Percentiles rank a stretch among this genome's conserved stretches.
Evolutionary conservation across 2,113 vertebrate species (phyloP).

Genomic region (Thomomys bottae): DNA sequence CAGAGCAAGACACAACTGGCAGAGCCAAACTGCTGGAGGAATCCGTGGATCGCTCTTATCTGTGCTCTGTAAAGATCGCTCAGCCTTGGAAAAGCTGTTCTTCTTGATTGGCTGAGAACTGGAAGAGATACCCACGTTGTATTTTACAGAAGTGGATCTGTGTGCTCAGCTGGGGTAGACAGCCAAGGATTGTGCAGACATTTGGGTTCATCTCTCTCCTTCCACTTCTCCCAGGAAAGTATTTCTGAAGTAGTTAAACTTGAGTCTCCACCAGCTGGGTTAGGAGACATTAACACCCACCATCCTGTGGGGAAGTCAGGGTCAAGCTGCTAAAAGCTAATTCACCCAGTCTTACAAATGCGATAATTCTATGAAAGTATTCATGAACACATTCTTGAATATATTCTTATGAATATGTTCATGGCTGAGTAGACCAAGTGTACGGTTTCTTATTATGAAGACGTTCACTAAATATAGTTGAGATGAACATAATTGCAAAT

Average conservation of each 20-base stretch:
- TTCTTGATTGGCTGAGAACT: too few relatives aligned
- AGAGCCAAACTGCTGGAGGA: not conserved
- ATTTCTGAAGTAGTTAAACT: not conserved
- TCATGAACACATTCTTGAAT: constrained; percentile 40
- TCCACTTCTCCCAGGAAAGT: not conserved
- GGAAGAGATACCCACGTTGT: not conserved
- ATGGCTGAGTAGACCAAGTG: constrained; percentile 32
- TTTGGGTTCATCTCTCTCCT: not conserved
- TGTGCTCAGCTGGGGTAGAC: not conserved
- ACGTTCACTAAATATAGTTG: constrained; percentile 5
- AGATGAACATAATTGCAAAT: not conserved
- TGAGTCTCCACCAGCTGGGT: not conserved
- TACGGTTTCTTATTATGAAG: constrained; percentile 37
- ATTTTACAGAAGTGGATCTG: not conserved
- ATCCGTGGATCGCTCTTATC: not conserved
- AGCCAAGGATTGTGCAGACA: not conserved
- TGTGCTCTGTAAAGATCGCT: not conserved
- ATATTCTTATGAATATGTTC: constrained; percentile 37
- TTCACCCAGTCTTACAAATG: constrained; percentile 38
- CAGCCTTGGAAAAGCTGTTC: too few relatives aligned
- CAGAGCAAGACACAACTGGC: not conserved
- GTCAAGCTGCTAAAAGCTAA: not conserved
- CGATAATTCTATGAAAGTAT: constrained; percentile 20
- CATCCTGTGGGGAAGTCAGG: not conserved
- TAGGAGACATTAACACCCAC: not conserved